Evolutionary conservation across 2,113 vertebrate genomes (phyloP).

Genomic region (Carettochelys insculpta): DNA sequence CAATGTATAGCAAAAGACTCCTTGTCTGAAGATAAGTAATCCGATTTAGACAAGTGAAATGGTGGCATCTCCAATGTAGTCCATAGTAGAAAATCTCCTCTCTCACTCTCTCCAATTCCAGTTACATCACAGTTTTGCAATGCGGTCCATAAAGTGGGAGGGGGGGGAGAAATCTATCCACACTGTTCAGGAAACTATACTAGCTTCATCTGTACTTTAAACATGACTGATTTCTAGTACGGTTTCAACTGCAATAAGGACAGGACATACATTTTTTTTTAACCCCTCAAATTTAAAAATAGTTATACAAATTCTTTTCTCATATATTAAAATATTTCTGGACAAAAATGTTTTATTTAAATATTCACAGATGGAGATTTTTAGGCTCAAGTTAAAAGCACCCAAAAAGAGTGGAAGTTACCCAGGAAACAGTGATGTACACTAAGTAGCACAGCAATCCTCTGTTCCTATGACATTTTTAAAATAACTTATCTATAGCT

Average conservation of each 20-base stretch:
- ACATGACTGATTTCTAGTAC: background rate
- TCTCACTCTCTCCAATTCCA: background rate
- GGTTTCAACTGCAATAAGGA: background rate
- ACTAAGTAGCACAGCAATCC: background rate
- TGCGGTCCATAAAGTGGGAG: background rate
- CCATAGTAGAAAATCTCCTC: background rate
- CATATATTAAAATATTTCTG: background rate
- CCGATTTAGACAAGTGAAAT: conserved; percentile 64
- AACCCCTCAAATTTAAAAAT: background rate
- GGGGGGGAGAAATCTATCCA: background rate
- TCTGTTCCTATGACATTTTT: background rate
- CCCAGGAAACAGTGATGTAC: background rate
- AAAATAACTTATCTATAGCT: background rate
- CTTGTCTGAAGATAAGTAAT: conserved; percentile 65
- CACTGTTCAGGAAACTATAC: background rate
- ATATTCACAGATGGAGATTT: background rate
- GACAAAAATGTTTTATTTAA: background rate
- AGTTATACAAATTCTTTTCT: background rate
- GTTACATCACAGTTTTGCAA: background rate
- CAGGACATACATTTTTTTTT: background rate
- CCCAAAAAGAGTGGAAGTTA: background rate
- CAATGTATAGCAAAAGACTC: conserved; percentile 40
- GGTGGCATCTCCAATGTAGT: background rate
- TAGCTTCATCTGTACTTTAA: background rate
- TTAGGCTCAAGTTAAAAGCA: background rate